phyloP scores from a whole-genome alignment of 92 coral and sea anemone species.

The Umimayanthus chanpuru region DNA sequence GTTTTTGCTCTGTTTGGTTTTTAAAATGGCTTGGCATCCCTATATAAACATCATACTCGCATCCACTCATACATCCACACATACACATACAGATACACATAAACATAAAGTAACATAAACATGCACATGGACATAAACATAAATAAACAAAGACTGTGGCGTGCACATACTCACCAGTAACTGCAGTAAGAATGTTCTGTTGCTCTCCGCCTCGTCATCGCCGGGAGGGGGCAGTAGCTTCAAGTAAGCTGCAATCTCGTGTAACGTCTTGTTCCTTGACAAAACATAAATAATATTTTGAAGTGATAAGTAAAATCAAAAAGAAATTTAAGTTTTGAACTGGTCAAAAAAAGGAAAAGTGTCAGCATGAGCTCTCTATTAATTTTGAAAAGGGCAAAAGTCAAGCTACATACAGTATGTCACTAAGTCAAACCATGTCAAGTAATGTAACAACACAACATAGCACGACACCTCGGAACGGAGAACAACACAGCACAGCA shows the following conservation, averaged over 20 bases:
- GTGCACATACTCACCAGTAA: slow-evolving; percentile 69
- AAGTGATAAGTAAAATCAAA: background rate
- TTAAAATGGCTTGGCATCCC: background rate
- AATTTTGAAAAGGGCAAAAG: too few relatives aligned
- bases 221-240: slow-evolving; percentile 86
- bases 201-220: slow-evolving; percentile 64
- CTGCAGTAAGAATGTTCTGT: slow-evolving; percentile 84
- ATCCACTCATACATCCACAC: background rate
- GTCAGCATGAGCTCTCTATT: background rate
- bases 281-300: background rate
- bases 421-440: too few relatives aligned
- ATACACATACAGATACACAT: slow-evolving; percentile 37
- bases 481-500: too few relatives aligned
- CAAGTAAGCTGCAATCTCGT: slow-evolving; percentile 88
- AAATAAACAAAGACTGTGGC: background rate
- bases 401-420: too few relatives aligned
- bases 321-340: background rate
- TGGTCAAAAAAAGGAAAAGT: background rate
- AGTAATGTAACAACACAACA: too few relatives aligned
- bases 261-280: slow-evolving; percentile 77
- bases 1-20: too few relatives aligned
- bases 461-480: background rate
- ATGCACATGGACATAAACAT: background rate
- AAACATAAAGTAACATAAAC: background rate
- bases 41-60: background rate